A percentile compares a stretch with the other conserved stretches of the same genome.
These are phyloP conservation scores for Acanthornis magna DNA, from an alignment of 2,797 vertebrate genomes.

Conservation along the genomic window DNA sequence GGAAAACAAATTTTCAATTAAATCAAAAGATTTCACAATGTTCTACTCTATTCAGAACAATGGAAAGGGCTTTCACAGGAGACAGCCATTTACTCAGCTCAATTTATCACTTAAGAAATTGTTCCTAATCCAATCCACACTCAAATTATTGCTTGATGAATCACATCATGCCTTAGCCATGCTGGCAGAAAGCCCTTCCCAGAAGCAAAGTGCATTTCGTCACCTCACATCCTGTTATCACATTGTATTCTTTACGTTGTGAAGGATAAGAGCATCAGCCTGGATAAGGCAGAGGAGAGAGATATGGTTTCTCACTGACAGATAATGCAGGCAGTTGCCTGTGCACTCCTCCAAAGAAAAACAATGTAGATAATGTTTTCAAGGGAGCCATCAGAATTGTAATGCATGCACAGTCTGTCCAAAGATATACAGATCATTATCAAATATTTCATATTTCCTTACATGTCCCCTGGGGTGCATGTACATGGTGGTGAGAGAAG, in stretches of 20 bases:
- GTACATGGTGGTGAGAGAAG: not conserved
- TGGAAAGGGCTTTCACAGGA: not conserved
- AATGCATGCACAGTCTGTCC: not conserved
- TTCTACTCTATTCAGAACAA: not conserved
- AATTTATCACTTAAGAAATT: not conserved
- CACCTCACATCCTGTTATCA: not conserved
- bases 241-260: not conserved
- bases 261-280: not conserved
- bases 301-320: not conserved
- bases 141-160: constrained; percentile 23
- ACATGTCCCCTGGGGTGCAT: not conserved
- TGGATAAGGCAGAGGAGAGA: not conserved
- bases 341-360: not conserved
- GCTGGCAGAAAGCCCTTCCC: not conserved
- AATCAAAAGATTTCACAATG: not conserved
- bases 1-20: not conserved
- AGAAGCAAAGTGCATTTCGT: not conserved
- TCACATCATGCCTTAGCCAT: not conserved
- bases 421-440: not conserved
- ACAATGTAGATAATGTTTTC: not conserved
- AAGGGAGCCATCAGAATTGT: not conserved
- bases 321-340: not conserved
- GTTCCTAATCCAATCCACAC: not conserved
- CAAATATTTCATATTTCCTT: not conserved
- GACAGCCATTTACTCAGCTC: not conserved